Conservation (phyloP, 2,888 invertebrate genomes). For the Griposia aprilina region DNA sequence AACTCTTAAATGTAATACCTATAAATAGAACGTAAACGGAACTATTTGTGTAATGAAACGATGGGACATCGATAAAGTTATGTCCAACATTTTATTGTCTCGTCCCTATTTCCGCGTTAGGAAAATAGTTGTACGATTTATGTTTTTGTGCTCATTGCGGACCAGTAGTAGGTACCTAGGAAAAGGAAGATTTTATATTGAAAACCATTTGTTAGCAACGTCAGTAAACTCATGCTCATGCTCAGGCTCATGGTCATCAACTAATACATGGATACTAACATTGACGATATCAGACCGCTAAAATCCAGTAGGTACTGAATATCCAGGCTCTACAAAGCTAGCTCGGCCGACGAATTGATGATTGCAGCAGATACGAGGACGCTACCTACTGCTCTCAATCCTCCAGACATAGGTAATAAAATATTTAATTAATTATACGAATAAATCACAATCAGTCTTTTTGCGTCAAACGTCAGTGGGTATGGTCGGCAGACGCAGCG, state of each 20-base stretch:
- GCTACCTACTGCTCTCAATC: not conserved
- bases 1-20: slow-evolving; percentile 28
- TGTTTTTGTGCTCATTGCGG: not conserved
- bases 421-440: slow-evolving; percentile 21
- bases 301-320: too few species aligned
- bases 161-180: too few species aligned
- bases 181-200: not conserved
- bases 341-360: too few species aligned
- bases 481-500: slow-evolving; percentile 55
- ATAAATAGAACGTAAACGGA: slow-evolving; percentile 33
- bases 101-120: slow-evolving; percentile 10
- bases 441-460: slow-evolving; percentile 47
- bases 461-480: slow-evolving; percentile 25
- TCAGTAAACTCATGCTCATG: too few species aligned
- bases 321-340: not conserved
- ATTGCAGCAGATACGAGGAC: too few species aligned
- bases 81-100: slow-evolving; percentile 37
- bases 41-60: slow-evolving; percentile 16
- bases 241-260: too few species aligned
- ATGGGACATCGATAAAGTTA: slow-evolving; percentile 44
- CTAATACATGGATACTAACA: too few species aligned
- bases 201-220: too few species aligned
- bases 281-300: too few species aligned
- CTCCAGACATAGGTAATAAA: slow-evolving; percentile 11
- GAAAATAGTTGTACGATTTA: slow-evolving; percentile 31